Base-by-base conservation (phyloP, 2,888 invertebrate genomes). In the Tridacna crocea region DNA sequence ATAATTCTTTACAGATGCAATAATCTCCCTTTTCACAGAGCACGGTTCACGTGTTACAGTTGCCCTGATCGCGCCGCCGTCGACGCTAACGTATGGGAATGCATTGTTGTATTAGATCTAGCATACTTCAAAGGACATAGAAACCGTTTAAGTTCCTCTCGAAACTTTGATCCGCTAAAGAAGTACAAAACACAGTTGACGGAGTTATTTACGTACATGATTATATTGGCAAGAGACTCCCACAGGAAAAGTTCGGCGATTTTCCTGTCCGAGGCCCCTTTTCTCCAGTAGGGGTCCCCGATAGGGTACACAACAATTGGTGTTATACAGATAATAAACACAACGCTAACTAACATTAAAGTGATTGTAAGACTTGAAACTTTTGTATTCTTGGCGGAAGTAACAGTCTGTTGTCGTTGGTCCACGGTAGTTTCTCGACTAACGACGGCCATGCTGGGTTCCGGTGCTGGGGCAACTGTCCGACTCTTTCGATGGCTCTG, bases 271-370 rank as follows among this genome's bases (percentile, higher is more conserved):
- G 82, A 79, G 1, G 85, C 85, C 1, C 76, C 78, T 0, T 74
- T 47, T 60, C 68, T 65, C 85, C 85, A 85, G 61, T 79, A 83
- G 11, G 85, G 85, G 36, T 83, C 79, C 10, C 85, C 85, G n/a
- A 83, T 83, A 0, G 85, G 85, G 58, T 81, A 85, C 8, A 85
- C 83, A 4, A 85, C 85, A 19, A 85, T 80, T 8, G 83, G 82
- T 22, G 85, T 85, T 8, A 85, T 85, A 47, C 85, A 85, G 4
- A 83, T 46, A 19, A 85, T 75, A 65, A 85, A 85, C 19, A 85
- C 76, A 3, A 48, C 36, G 27, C 83, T 85, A 2, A 85, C 80
- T 19, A 80, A 58, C 77, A 85, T 65, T 6, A 85, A 79, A 10
- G 80, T 80, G 8, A 72, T 61, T 12, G 85, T 85, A 36, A 85